Evolutionary conservation across 2,113 vertebrate species (phyloP).

Genomic region (Steatornis caripensis): DNA sequence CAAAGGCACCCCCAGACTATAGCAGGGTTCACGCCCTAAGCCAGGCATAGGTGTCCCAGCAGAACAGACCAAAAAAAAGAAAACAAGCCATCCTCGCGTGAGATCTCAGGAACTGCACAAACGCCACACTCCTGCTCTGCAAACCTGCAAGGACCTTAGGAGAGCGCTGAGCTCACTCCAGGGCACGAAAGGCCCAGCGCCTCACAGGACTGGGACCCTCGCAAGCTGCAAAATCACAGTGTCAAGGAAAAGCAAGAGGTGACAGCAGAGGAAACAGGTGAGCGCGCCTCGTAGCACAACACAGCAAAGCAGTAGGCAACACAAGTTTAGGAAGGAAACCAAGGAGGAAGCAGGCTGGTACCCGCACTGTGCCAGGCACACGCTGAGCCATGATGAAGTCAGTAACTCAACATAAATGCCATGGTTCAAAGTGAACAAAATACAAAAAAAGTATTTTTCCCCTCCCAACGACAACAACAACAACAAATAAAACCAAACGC

Average conservation of each 20-base stretch:
- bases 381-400: background rate
- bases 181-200: background rate
- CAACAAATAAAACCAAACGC: background rate
- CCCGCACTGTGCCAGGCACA: background rate
- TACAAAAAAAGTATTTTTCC: background rate
- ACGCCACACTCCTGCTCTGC: background rate
- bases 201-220: background rate
- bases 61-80: background rate
- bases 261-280: background rate
- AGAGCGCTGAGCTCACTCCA: background rate
- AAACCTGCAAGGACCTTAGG: background rate
- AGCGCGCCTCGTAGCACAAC: background rate
- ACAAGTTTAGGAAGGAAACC: background rate
- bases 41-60: background rate
- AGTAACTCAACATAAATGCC: background rate
- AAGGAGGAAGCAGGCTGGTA: background rate
- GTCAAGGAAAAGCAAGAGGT: background rate
- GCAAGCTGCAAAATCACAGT: background rate
- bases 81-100: background rate
- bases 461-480: background rate
- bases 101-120: background rate
- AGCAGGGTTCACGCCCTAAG: rapidly evolving
- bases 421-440: background rate
- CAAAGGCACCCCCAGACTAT: background rate
- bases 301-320: background rate